A percentile compares a stretch with the other conserved stretches of the same genome.
Conservation (phyloP, 2,888 invertebrate genomes). For the Pollenia angustigena region DNA sequence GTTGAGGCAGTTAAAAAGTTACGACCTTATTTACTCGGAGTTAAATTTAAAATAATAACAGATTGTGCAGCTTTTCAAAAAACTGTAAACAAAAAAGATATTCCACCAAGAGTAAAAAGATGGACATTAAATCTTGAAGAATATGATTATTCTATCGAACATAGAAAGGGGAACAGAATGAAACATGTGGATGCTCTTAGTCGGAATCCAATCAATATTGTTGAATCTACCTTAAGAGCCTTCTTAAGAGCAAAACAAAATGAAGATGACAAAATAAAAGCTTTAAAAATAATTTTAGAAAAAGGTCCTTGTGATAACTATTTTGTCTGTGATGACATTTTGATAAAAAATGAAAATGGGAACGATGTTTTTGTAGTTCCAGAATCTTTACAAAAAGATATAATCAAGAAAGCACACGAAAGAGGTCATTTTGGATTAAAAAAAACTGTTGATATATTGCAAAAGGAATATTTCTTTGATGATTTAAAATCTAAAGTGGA, state of each 20-base stretch:
- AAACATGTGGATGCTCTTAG: slow-evolving; percentile 49
- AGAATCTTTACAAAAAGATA: neutral
- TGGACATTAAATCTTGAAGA: slow-evolving; percentile 43
- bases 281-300: too few species aligned
- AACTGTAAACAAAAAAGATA: too few species aligned
- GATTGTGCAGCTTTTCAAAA: neutral
- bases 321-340: too few species aligned
- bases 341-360: neutral
- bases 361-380: slow-evolving; percentile 3
- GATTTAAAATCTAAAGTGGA: too few species aligned
- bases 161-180: slow-evolving; percentile 31
- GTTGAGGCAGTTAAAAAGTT: slow-evolving; percentile 8
- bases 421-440: too few species aligned
- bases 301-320: too few species aligned
- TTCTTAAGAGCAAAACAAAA: neutral
- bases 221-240: slow-evolving; percentile 32
- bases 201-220: slow-evolving; percentile 24
- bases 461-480: slow-evolving; percentile 34
- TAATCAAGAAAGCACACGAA: too few species aligned
- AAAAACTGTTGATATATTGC: neutral
- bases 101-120: too few species aligned
- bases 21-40: neutral
- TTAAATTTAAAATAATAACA: slow-evolving; percentile 9
- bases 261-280: too few species aligned
- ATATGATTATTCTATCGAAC: slow-evolving; percentile 45